phyloP scores from a whole-genome alignment of 2,113 vertebrate genomes.

The Kryptolebias marmoratus region DNA sequence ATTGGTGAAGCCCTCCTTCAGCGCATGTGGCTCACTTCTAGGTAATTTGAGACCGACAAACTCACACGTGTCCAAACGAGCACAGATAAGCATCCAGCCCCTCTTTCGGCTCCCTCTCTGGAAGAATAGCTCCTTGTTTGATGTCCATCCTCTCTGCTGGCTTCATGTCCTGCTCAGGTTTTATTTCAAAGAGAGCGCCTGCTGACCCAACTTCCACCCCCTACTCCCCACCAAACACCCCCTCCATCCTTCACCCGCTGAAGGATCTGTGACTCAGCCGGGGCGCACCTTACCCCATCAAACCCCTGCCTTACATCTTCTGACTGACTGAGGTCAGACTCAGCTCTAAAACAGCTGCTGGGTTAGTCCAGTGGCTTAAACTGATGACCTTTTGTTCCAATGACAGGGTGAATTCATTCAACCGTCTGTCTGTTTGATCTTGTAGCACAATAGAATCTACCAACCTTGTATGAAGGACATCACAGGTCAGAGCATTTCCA shows the following conservation, averaged over 20 bases:
- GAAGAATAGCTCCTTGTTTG: conserved; percentile 74
- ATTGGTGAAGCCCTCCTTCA: conserved; percentile 79
- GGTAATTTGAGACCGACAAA: conserved; percentile 78
- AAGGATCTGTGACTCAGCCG: conserved; percentile 47
- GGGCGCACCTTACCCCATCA: conserved; percentile 32
- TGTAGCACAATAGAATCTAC: conserved; percentile 9
- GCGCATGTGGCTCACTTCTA: conserved; percentile 90
- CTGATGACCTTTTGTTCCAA: conserved; percentile 75
- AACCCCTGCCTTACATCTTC: conserved; percentile 4
- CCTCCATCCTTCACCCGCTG: conserved; percentile 13
- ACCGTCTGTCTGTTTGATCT: conserved; percentile 60
- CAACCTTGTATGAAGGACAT: conserved; percentile 55
- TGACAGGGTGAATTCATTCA: conserved; percentile 75
- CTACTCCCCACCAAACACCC: conserved; percentile 5
- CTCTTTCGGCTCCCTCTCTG: conserved; percentile 19
- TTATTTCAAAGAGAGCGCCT: conserved; percentile 76
- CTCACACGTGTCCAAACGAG: neutral
- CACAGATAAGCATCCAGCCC: conserved; percentile 61
- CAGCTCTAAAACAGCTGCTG: conserved; percentile 23
- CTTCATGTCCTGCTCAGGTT: conserved; percentile 63
- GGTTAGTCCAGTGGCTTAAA: conserved; percentile 51
- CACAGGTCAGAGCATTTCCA: conserved; percentile 55
- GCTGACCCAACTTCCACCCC: conserved; percentile 32
- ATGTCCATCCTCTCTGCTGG: conserved; percentile 39
- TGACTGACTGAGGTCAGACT: conserved; percentile 53